These are phyloP conservation scores for Aphelocoma californica DNA, from an alignment of 2,797 vertebrate species.

Conservation along the genomic window DNA sequence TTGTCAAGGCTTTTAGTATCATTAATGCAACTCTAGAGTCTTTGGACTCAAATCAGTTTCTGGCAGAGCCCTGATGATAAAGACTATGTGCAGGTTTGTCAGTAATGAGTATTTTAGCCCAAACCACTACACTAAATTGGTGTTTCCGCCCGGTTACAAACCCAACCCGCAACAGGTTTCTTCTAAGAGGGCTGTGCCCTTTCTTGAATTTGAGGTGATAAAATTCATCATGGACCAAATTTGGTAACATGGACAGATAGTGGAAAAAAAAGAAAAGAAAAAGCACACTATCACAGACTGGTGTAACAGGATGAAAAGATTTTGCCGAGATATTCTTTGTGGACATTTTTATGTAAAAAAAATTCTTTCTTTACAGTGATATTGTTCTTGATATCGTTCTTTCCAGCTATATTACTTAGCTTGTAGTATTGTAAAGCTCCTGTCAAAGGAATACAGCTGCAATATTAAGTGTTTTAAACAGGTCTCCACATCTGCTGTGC, in stretches of 20 bases:
- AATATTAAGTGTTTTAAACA: constrained; percentile 63
- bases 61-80: not conserved
- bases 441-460: not conserved
- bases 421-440: not conserved
- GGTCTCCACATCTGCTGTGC: constrained; percentile 91
- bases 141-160: too few relatives aligned
- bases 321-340: not conserved
- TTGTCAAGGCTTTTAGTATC: not conserved
- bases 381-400: not conserved
- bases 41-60: not conserved
- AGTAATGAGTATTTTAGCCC: too few relatives aligned
- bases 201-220: not conserved
- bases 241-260: not conserved
- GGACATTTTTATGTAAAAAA: not conserved
- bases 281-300: not conserved
- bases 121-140: too few relatives aligned
- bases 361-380: not conserved
- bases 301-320: not conserved
- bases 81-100: not conserved
- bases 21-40: not conserved
- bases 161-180: too few relatives aligned
- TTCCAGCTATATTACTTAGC: not conserved
- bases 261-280: not conserved
- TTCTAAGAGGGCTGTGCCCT: not conserved
- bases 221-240: not conserved